phyloP scores from a whole-genome alignment of 2,888 invertebrate species.

The Calliscelio sp. region DNA sequence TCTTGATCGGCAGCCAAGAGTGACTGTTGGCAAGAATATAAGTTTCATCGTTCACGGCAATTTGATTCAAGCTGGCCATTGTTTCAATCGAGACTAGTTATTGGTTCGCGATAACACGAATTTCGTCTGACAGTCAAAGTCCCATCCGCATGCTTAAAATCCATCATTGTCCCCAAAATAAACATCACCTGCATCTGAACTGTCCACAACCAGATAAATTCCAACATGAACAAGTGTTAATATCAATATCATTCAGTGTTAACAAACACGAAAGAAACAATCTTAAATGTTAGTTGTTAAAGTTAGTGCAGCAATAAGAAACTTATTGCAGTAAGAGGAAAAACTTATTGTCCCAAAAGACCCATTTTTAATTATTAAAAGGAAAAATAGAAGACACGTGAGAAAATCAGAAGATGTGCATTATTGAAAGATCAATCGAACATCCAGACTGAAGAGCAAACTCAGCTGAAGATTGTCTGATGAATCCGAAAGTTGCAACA shows the following conservation, averaged over 20 bases:
- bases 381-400: no score
- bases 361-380: no score
- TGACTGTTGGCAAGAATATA: conserved; percentile 2
- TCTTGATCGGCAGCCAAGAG: conserved; percentile 1
- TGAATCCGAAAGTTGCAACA: no score
- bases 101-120: background rate
- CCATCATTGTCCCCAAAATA: conserved; percentile 16
- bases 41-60: background rate
- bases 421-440: no score
- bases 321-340: conserved; percentile 18
- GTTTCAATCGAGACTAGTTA: conserved; percentile 6
- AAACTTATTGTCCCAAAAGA: no score
- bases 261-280: background rate
- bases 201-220: background rate
- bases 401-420: no score
- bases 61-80: conserved; percentile 7
- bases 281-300: conserved; percentile 2
- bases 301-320: conserved; percentile 20
- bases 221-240: conserved; percentile 15
- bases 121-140: background rate
- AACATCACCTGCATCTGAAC: conserved; percentile 12
- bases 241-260: conserved; percentile 23
- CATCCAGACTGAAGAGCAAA: no score
- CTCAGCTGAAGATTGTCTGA: no score
- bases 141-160: background rate